Base-by-base conservation (phyloP, 2,797 vertebrate species). In the Psittacula echo region DNA sequence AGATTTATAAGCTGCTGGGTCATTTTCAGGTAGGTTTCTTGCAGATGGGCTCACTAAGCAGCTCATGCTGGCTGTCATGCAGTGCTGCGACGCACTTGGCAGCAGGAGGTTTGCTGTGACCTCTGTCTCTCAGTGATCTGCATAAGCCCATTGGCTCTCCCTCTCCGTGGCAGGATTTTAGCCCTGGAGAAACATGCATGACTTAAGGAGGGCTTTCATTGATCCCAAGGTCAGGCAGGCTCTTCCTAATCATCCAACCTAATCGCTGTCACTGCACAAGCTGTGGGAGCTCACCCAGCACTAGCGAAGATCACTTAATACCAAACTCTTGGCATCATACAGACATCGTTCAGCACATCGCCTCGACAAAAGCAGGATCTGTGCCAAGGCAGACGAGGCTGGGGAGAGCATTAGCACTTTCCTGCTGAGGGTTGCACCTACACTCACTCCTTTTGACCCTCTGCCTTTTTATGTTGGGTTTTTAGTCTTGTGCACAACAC, bases 291-390 rank as follows among this genome's bases (percentile, higher is more conserved):
- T 71, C 47, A 30, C 48, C 26, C 66, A 3, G 47, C 2, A 2
- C 9, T 9, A 5, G 14, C 20, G 47, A 48, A 51, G 24, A 22
- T 78, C 16, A 66, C 80, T 47, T 16, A 11, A 44, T 12, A 8
- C 42, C 2, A 1, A 22, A 0, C 23, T 6, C 12, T 29, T 18
- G 71, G 45, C 11, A 12, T 27, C 7, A n/a, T 3, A 11, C 9
- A 6, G 22, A 2, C 6, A 13, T 42, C 5, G 0, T 11, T 54
- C 21, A 1, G 50, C 5, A 19, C 8, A 1, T n/a, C 7, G 2
- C 80, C 68, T 45, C 4, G 42, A 2, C 4, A 14, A 48, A 73
- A 70, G 65, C 88, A 44, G 74, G 66, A 21, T 20, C 47, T 5
- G 92, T 2, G 10, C 81, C 39, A 23, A 27, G 50, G 11, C 47